phyloP scores from a whole-genome alignment of 2,797 vertebrate genomes.

The Discoglossus pictus region DNA sequence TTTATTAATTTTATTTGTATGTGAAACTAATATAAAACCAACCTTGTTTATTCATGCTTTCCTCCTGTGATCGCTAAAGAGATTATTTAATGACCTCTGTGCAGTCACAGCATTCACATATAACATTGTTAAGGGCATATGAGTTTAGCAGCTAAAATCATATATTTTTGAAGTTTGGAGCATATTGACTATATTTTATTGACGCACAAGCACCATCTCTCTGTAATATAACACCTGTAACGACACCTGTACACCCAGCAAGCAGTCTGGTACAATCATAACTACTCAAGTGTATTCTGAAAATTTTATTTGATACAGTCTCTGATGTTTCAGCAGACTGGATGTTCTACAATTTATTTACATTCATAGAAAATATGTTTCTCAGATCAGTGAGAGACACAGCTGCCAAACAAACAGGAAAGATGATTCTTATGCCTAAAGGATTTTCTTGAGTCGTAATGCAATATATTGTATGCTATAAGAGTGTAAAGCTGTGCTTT shows the following conservation, averaged over 20 bases:
- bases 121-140: conserved; percentile 11
- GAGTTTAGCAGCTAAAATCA: too few species aligned
- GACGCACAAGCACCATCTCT: too few species aligned
- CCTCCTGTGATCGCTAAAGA: conserved; percentile 14
- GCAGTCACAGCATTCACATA: not conserved
- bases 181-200: too few species aligned
- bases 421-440: conserved; percentile 23
- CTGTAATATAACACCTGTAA: conserved; percentile 4
- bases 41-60: conserved; percentile 27
- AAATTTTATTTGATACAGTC: conserved; percentile 10
- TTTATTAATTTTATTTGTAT: conserved; percentile 16
- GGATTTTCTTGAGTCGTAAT: conserved; percentile 24
- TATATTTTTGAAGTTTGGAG: too few species aligned
- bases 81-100: conserved; percentile 25
- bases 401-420: conserved; percentile 34
- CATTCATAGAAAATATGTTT: conserved; percentile 30
- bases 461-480: conserved; percentile 30
- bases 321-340: conserved; percentile 1
- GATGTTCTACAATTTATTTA: conserved; percentile 34
- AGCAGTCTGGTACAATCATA: not conserved
- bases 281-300: not conserved
- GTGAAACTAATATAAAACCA: conserved; percentile 12
- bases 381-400: conserved; percentile 3
- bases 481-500: not conserved
- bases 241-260: not conserved